phyloP scores from a whole-genome alignment of 2,888 invertebrate species.

The Agonopterix subpropinquella region DNA sequence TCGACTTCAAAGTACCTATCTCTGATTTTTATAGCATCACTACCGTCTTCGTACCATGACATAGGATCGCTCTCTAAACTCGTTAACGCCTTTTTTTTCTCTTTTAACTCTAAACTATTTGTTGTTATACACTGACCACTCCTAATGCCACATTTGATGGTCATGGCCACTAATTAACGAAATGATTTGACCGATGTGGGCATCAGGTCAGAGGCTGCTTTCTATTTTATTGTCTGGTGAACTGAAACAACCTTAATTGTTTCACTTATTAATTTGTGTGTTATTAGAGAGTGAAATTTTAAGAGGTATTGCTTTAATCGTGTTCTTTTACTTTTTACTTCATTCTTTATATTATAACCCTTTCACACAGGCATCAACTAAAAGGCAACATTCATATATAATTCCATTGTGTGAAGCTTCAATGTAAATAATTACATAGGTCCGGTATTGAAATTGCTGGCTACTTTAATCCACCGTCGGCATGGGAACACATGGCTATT shows the following conservation, averaged over 20 bases:
- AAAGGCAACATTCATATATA: background rate
- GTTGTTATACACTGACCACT: slow-evolving; percentile 18
- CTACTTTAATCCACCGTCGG: slow-evolving; percentile 25
- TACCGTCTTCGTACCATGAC: too few species aligned
- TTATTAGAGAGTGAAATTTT: too few species aligned
- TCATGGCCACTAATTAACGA: slow-evolving; percentile 44
- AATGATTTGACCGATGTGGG: slow-evolving; percentile 48
- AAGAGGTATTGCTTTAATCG: too few species aligned
- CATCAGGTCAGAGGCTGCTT: slow-evolving; percentile 37
- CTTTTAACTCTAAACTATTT: slow-evolving; percentile 11
- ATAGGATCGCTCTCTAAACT: too few species aligned
- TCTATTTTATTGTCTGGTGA: slow-evolving; percentile 22
- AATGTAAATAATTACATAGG: slow-evolving; percentile 41
- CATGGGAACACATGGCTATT: slow-evolving; percentile 25
- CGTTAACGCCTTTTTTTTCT: too few species aligned
- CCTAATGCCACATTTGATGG: slow-evolving; percentile 19
- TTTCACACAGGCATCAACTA: too few species aligned
- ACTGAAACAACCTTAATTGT: too few species aligned
- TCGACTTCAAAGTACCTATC: too few species aligned
- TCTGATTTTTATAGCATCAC: too few species aligned
- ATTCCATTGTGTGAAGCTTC: slow-evolving; percentile 36
- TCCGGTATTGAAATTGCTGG: slow-evolving; percentile 24
- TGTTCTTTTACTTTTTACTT: too few species aligned
- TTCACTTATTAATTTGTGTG: too few species aligned
- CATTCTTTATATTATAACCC: too few species aligned